A percentile compares a stretch with the other conserved stretches of the same genome.
Evolutionary conservation across 2,797 vertebrate species (phyloP).

Genomic region (Oophaga sylvatica): DNA sequence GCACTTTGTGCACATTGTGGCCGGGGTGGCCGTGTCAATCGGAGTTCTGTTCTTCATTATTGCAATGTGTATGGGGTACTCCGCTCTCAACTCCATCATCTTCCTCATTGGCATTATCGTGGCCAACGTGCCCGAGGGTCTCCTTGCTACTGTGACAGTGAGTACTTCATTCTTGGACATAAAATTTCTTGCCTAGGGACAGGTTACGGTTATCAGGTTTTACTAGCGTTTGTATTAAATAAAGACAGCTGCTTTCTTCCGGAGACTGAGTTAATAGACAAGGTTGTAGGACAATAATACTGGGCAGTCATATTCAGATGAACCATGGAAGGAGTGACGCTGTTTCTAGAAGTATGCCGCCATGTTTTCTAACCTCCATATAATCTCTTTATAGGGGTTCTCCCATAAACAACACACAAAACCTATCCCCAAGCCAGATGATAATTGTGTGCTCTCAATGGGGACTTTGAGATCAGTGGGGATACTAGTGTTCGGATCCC

Average conservation of each 20-base stretch:
- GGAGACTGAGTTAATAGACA: not conserved
- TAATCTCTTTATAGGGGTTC: no score
- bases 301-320: no score
- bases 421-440: no score
- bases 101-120: slow-evolving; percentile 84
- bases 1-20: slow-evolving; percentile 80
- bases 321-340: no score
- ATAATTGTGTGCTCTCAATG: no score
- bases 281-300: no score
- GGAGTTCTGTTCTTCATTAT: slow-evolving; percentile 80
- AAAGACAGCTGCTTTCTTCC: not conserved
- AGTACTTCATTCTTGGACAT: slow-evolving; percentile 59
- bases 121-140: slow-evolving; percentile 80
- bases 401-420: no score
- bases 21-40: slow-evolving; percentile 74
- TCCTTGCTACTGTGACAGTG: slow-evolving; percentile 81
- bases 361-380: no score
- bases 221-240: not conserved
- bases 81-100: slow-evolving; percentile 76
- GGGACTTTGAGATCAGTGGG: no score
- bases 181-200: not conserved
- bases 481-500: no score
- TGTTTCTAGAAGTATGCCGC: no score
- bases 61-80: slow-evolving; percentile 73
- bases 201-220: not conserved